phyloP scores from a whole-genome alignment of 2,113 vertebrate species.

The Pipa parva region DNA sequence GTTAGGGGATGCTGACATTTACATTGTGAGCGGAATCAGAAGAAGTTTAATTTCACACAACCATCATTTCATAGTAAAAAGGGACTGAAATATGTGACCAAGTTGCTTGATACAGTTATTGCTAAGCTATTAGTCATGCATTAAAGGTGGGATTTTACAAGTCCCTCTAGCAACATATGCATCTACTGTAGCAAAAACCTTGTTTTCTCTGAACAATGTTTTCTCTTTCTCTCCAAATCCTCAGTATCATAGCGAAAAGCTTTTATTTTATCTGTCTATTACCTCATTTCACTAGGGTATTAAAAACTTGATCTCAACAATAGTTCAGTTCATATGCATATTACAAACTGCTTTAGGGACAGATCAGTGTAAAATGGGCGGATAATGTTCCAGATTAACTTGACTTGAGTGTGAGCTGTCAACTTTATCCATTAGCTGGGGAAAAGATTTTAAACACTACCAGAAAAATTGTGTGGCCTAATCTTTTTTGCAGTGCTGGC shows the following conservation, averaged over 20 bases:
- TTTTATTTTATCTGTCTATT: conserved; percentile 58
- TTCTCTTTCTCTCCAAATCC: conserved; percentile 52
- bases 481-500: conserved; percentile 57
- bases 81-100: conserved; percentile 43
- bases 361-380: conserved; percentile 53
- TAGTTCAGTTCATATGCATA: conserved; percentile 65
- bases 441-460: conserved; percentile 61
- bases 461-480: conserved; percentile 54
- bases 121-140: conserved; percentile 48
- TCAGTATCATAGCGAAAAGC: conserved; percentile 47
- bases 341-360: conserved; percentile 58
- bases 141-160: conserved; percentile 48
- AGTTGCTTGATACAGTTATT: conserved; percentile 37
- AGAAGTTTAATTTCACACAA: conserved; percentile 54
- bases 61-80: conserved; percentile 48
- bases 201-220: conserved; percentile 48
- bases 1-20: conserved; percentile 13
- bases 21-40: conserved; percentile 15
- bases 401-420: conserved; percentile 58
- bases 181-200: conserved; percentile 47
- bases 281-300: conserved; percentile 55
- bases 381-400: conserved; percentile 64
- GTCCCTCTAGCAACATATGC: conserved; percentile 47
- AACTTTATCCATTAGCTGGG: conserved; percentile 55
- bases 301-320: conserved; percentile 66